These are phyloP conservation scores for Lepilemur septentrionalis DNA, from an alignment of 2,797 vertebrate genomes.

Conservation along the genomic window DNA sequence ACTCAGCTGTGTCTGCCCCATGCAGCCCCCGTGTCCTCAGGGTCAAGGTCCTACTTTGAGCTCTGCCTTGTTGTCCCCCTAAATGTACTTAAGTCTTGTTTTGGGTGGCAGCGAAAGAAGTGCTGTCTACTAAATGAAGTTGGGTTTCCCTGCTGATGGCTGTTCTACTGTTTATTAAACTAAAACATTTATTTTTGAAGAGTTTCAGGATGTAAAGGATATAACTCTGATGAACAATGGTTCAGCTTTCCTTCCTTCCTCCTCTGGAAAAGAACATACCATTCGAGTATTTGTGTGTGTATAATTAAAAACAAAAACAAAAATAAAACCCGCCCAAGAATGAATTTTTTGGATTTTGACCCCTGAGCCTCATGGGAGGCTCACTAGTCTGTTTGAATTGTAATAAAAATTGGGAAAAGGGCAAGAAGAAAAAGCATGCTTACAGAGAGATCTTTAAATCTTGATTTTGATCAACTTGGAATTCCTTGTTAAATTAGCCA, in stretches of 20 bases:
- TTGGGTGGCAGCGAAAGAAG: background rate
- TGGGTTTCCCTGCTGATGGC: background rate
- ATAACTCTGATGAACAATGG: background rate
- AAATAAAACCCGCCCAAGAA: background rate
- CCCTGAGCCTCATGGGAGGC: background rate
- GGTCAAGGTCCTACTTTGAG: background rate
- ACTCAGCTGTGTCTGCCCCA: background rate
- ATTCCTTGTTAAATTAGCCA: constrained; percentile 15
- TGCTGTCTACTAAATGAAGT: background rate
- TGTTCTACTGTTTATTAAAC: background rate
- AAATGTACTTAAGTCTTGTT: background rate
- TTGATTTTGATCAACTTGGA: background rate
- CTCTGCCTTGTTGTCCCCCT: background rate
- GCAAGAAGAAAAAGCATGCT: background rate
- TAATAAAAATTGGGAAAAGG: background rate
- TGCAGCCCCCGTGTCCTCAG: background rate
- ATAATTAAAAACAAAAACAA: background rate
- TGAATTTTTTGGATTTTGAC: background rate
- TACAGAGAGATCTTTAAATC: background rate
- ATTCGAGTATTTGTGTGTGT: background rate
- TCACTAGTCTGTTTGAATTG: background rate
- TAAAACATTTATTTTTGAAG: background rate
- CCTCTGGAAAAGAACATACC: background rate
- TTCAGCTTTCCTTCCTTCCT: background rate
- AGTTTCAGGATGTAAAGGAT: background rate